Base-by-base conservation (phyloP, 2,797 vertebrate genomes). In the Acropternis orthonyx region DNA sequence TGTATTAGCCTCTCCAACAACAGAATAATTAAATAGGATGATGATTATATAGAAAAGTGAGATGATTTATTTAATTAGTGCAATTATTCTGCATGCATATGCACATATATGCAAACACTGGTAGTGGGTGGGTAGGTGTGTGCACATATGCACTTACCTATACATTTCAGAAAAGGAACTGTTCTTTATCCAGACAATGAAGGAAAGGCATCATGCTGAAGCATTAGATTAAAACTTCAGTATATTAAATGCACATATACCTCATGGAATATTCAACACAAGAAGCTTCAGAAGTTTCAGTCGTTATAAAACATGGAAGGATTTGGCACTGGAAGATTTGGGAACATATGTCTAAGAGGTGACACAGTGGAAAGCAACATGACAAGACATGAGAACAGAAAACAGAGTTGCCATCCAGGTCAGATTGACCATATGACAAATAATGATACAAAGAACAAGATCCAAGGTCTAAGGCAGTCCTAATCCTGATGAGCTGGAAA, bases 181-280 rank as follows among this genome's bases (percentile, higher is more conserved):
- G 92, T 23, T 94, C 82, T 81, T 89, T 95, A 94, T 94, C 93
- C 92, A 94, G 89, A 96, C 88, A 96, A 93, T 92, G 95, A 78
- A 88, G 94, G 68, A 96, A 92, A 95, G 92, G 93, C 95, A 94
- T 88, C 92, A 88, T 90, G 95, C 95, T 95, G 92, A 96, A 92
- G 93, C 91, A 92, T 85, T 61, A 94, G 89, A 92, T 92, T 93
- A 91, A 90, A 96, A 92, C 93, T 95, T 68, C 73, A 91, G 89
- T 94, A 43, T 59, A 83, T 93, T 93, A 94, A 83, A 89, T 74
- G 30, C 68, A 89, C n/a, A 68, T 67, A 84, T 28, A 94, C 28
- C 61, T 78, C 63, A 78, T 13, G 69, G 78, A 93, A 77, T 85
- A 95, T 28, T 75, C 39, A 94, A 91, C 34, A 83, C 72, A 91